Conservation (phyloP, 2,113 vertebrate genomes). For the Platichthys stellatus region DNA sequence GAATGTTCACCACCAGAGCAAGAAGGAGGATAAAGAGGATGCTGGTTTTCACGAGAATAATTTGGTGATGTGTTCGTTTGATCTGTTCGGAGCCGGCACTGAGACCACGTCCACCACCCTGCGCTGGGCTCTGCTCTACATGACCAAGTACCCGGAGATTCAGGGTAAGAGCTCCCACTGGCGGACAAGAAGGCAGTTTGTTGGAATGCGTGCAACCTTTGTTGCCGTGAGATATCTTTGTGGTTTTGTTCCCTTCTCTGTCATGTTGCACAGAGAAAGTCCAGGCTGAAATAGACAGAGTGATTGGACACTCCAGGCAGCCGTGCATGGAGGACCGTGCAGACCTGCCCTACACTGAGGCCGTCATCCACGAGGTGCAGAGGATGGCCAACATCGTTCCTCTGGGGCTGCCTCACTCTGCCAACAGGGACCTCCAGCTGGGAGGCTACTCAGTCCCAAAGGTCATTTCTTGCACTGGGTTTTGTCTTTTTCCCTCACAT, state of each 20-base stretch:
- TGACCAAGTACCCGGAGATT: slow-evolving; percentile 85
- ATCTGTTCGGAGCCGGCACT: slow-evolving; percentile 88
- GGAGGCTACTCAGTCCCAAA: slow-evolving; percentile 57
- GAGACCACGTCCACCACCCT: slow-evolving; percentile 89
- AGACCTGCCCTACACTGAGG: slow-evolving; percentile 84
- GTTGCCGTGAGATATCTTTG: background rate
- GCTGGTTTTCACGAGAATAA: slow-evolving; percentile 85
- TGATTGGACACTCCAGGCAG: slow-evolving; percentile 69
- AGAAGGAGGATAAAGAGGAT: slow-evolving; percentile 14
- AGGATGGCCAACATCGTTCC: slow-evolving; percentile 82
- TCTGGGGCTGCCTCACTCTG: slow-evolving; percentile 70
- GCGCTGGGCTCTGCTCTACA: slow-evolving; percentile 88
- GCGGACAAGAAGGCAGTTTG: background rate
- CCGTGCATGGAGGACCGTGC: slow-evolving; percentile 76
- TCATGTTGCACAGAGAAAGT: slow-evolving; percentile 57
- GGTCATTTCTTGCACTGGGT: background rate
- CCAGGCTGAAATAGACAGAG: slow-evolving; percentile 77
- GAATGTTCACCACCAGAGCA: background rate
- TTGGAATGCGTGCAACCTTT: background rate
- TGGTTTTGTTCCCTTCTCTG: background rate
- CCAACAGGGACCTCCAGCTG: slow-evolving; percentile 64
- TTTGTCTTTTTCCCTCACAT: background rate
- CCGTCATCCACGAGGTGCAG: slow-evolving; percentile 85
- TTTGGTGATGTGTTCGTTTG: slow-evolving; percentile 82
- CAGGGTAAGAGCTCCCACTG: slow-evolving; percentile 80